Evolutionary conservation across 2,797 vertebrate genomes (phyloP).

Genomic region (Sebastes oblongus): DNA sequence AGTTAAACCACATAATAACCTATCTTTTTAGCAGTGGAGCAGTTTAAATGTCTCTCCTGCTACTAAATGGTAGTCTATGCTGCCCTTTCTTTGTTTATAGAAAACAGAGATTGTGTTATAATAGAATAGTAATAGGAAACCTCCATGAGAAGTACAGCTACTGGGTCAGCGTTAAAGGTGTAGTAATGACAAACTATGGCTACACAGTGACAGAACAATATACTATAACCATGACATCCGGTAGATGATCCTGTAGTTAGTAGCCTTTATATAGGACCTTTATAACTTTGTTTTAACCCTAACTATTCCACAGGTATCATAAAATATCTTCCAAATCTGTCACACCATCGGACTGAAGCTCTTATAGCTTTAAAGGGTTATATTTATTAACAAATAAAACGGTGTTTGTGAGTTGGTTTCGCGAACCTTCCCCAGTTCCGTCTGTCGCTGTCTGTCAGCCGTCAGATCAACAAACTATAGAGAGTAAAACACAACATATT

Average conservation of each 20-base stretch:
- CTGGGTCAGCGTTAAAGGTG: slow-evolving; percentile 12
- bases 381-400: neutral
- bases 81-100: slow-evolving; percentile 15
- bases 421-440: neutral
- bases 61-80: neutral
- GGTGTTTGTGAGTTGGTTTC: neutral
- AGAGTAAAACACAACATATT: neutral
- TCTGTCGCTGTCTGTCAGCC: neutral
- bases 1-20: too few relatives aligned
- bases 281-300: neutral
- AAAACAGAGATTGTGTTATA: neutral
- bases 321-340: neutral
- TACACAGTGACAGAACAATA: neutral
- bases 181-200: neutral
- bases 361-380: rapidly evolving
- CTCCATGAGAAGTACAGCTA: neutral
- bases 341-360: neutral
- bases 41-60: neutral
- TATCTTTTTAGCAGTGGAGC: neutral
- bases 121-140: neutral
- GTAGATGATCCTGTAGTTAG: neutral
- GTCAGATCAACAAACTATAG: too few relatives aligned
- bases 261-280: neutral
- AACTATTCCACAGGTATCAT: neutral
- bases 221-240: neutral